Percentiles rank a stretch among this genome's conserved stretches.
Evolutionary conservation across 2,797 vertebrate species (phyloP).

Genomic region (Strix occidentalis): DNA sequence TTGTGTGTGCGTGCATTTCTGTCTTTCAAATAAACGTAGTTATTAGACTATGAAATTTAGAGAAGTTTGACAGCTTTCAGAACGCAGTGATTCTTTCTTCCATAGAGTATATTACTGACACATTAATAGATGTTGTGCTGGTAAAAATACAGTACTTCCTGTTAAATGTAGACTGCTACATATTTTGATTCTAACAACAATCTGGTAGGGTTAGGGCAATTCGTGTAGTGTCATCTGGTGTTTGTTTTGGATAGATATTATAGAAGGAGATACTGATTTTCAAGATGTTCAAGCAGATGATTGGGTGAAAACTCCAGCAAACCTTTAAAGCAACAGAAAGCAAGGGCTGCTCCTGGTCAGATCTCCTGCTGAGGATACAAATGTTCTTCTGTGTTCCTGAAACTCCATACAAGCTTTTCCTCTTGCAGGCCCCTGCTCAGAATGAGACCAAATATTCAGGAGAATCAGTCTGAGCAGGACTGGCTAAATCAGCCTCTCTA

Average conservation of each 20-base stretch:
- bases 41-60: constrained; percentile 42
- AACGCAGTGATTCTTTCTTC: constrained; percentile 17
- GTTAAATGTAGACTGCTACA: constrained; percentile 73
- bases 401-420: constrained; percentile 21
- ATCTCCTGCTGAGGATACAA: constrained; percentile 60
- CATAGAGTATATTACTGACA: constrained; percentile 58
- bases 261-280: constrained; percentile 76
- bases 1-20: constrained; percentile 17
- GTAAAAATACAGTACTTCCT: constrained; percentile 74
- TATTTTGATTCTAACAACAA: constrained; percentile 80
- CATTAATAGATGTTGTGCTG: constrained; percentile 64
- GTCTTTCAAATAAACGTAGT: constrained; percentile 26
- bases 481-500: neutral
- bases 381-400: constrained; percentile 46
- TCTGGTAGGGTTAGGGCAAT: constrained; percentile 77
- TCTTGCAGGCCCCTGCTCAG: neutral
- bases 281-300: constrained; percentile 80
- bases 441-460: constrained; percentile 8
- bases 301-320: constrained; percentile 72
- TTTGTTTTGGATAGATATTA: constrained; percentile 76
- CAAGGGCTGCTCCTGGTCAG: constrained; percentile 65
- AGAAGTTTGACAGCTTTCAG: constrained; percentile 58
- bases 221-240: constrained; percentile 77
- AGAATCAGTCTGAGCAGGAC: neutral
- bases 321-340: constrained; percentile 74